phyloP scores from a whole-genome alignment of 2,888 invertebrate species.

The Pocota personata region DNA sequence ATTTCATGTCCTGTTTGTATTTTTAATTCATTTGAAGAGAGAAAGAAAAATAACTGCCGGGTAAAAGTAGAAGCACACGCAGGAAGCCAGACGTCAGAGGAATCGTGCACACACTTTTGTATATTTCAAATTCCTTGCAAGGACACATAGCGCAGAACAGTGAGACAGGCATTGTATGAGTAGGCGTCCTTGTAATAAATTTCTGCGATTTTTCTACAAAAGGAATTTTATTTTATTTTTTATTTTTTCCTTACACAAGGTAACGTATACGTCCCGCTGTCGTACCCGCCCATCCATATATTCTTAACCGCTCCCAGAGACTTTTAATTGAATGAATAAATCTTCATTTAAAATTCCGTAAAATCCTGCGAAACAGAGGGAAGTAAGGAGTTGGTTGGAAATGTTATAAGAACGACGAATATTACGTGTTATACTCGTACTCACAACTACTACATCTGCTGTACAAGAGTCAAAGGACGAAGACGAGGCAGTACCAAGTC shows the following conservation, averaged over 20 bases:
- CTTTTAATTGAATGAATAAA: slow-evolving; percentile 73
- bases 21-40: slow-evolving; percentile 63
- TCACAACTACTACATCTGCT: slow-evolving; percentile 44
- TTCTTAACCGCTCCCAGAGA: slow-evolving; percentile 53
- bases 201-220: slow-evolving; percentile 53
- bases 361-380: slow-evolving; percentile 34
- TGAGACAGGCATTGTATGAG: slow-evolving; percentile 10
- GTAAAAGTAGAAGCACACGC: slow-evolving; percentile 22
- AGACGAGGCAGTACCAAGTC: slow-evolving; percentile 6
- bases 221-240: slow-evolving; percentile 21
- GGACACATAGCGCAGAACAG: slow-evolving; percentile 23
- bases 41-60: slow-evolving; percentile 51
- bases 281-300: slow-evolving; percentile 16
- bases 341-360: slow-evolving; percentile 67
- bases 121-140: slow-evolving; percentile 34
- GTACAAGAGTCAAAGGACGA: slow-evolving; percentile 37
- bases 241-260: slow-evolving; percentile 5
- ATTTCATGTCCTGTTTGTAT: slow-evolving; percentile 48
- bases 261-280: slow-evolving; percentile 10
- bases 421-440: slow-evolving; percentile 52
- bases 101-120: background rate
- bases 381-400: background rate
- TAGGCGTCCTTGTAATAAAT: slow-evolving; percentile 70
- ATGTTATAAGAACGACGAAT: slow-evolving; percentile 35
- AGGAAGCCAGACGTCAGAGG: slow-evolving; percentile 34